phyloP scores from a whole-genome alignment of 2,888 invertebrate species.

The Agriotes lineatus region DNA sequence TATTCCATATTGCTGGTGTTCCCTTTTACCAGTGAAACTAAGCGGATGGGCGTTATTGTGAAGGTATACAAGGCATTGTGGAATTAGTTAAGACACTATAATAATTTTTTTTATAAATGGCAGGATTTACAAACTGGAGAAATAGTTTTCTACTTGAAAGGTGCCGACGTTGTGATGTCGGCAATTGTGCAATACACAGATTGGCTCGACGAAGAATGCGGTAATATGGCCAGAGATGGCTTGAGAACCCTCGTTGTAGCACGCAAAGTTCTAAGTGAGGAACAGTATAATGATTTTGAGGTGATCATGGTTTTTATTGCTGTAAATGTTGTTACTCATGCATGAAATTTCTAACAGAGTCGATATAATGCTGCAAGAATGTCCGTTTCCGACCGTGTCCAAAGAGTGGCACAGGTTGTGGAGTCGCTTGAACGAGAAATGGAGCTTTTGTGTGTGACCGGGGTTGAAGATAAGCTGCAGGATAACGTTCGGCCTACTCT shows the following conservation, averaged over 20 bases:
- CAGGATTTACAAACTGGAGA: slow-evolving; percentile 83
- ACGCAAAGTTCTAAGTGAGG: slow-evolving; percentile 69
- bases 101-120: slow-evolving; percentile 30
- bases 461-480: slow-evolving; percentile 90
- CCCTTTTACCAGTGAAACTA: slow-evolving; percentile 91
- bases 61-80: slow-evolving; percentile 69
- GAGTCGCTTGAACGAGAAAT: slow-evolving; percentile 92
- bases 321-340: slow-evolving; percentile 13
- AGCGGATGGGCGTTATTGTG: slow-evolving; percentile 92
- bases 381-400: slow-evolving; percentile 85
- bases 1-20: slow-evolving; percentile 81
- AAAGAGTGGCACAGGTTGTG: slow-evolving; percentile 87
- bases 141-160: slow-evolving; percentile 96
- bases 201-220: slow-evolving; percentile 96
- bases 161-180: slow-evolving; percentile 96
- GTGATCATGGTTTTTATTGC: slow-evolving; percentile 67
- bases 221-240: slow-evolving; percentile 89
- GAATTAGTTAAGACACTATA: neutral
- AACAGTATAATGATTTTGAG: slow-evolving; percentile 76
- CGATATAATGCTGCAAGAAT: slow-evolving; percentile 88
- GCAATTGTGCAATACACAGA: slow-evolving; percentile 92
- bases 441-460: slow-evolving; percentile 86
- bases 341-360: slow-evolving; percentile 54
- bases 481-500: slow-evolving; percentile 88
- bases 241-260: slow-evolving; percentile 88